Evolutionary conservation across 1,140 invertebrate genomes (phyloP).

Genomic region (Scaptodrosophila lebanonensis): DNA sequence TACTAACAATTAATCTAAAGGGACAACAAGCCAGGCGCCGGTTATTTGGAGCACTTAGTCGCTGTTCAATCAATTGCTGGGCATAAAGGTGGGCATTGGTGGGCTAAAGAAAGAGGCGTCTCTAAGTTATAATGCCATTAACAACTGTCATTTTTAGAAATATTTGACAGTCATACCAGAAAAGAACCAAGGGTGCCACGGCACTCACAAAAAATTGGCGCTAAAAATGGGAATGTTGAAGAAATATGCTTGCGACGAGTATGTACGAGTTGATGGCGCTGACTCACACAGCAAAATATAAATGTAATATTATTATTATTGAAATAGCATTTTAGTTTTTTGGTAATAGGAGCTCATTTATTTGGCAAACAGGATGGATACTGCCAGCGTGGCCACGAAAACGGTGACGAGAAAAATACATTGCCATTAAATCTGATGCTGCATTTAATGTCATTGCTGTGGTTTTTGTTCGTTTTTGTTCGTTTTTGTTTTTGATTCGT

Average conservation of each 20-base stretch:
- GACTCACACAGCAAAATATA: slow-evolving; percentile 19
- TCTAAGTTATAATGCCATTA: slow-evolving; percentile 53
- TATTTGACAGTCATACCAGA: slow-evolving; percentile 60
- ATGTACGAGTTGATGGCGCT: no score
- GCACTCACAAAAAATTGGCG: slow-evolving; percentile 14
- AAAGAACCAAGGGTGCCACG: slow-evolving; percentile 16
- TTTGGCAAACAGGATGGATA: slow-evolving; percentile 60
- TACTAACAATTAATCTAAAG: no score
- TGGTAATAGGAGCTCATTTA: slow-evolving; percentile 55
- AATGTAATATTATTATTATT: slow-evolving; percentile 36
- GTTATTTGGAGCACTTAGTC: slow-evolving; percentile 29
- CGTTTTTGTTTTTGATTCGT: no score
- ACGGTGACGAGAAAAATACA: no score
- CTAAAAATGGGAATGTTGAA: slow-evolving; percentile 6
- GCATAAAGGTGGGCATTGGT: no score
- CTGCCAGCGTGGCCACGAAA: no score
- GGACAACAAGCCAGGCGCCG: no score
- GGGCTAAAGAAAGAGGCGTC: no score
- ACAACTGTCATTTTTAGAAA: slow-evolving; percentile 69
- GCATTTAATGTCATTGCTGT: no score
- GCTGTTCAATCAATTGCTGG: slow-evolving; percentile 20
- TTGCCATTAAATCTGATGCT: no score
- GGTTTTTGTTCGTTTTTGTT: no score
- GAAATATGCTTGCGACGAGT: background rate
- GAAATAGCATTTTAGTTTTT: slow-evolving; percentile 67